phyloP scores from a whole-genome alignment of 1,140 invertebrate species.

The Ceratosolen fusciceps region DNA sequence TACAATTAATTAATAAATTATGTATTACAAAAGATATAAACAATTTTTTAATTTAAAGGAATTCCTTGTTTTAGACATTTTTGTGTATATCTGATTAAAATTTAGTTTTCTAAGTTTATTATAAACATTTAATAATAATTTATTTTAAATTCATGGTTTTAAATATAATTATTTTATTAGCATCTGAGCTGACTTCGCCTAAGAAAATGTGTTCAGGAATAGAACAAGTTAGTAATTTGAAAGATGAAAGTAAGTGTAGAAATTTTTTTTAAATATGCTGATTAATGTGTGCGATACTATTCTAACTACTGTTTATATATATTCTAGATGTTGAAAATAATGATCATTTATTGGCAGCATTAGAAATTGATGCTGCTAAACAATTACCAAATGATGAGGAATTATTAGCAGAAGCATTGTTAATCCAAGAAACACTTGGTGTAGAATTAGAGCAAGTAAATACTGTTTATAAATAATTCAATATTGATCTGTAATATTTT shows the following conservation, averaged over 20 bases:
- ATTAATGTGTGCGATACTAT: slow-evolving; percentile 8
- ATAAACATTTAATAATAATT: too few relatives aligned
- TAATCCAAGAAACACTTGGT: slow-evolving; percentile 69
- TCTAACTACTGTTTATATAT: slow-evolving; percentile 8
- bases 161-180: slow-evolving; percentile 53
- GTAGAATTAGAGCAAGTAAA: slow-evolving; percentile 67
- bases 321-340: slow-evolving; percentile 65
- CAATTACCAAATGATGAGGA: slow-evolving; percentile 64
- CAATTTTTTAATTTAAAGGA: too few relatives aligned
- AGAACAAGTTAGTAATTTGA: slow-evolving; percentile 52
- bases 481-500: too few relatives aligned
- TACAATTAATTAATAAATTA: too few relatives aligned
- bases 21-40: neutral
- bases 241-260: slow-evolving; percentile 58
- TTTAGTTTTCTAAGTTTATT: too few relatives aligned
- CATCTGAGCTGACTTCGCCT: slow-evolving; percentile 50
- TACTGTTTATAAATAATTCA: neutral
- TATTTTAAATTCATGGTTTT: slow-evolving; percentile 47
- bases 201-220: slow-evolving; percentile 49
- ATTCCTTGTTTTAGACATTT: too few relatives aligned
- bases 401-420: slow-evolving; percentile 67
- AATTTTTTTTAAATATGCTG: slow-evolving; percentile 31
- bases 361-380: slow-evolving; percentile 68
- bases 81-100: too few relatives aligned
- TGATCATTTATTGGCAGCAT: slow-evolving; percentile 66